A percentile compares a stretch with the other conserved stretches of the same genome.
phyloP scores from a whole-genome alignment of 2,113 vertebrate species.

The Orcinus orca region DNA sequence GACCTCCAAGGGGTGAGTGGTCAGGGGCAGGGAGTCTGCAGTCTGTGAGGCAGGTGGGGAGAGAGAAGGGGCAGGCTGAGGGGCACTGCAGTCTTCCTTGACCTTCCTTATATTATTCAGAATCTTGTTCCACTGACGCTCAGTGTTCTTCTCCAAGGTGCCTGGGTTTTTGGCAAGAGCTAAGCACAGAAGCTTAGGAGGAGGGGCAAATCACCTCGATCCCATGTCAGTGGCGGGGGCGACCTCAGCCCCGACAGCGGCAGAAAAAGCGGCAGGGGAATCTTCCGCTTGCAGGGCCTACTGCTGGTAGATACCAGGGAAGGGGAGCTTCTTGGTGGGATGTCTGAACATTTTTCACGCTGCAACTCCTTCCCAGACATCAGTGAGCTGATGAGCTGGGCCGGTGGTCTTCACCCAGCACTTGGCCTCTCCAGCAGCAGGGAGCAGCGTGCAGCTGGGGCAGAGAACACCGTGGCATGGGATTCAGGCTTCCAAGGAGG shows the following conservation, averaged over 20 bases:
- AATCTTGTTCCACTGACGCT: conserved; percentile 84
- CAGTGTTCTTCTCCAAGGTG: conserved; percentile 80
- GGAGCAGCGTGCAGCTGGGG: conserved; percentile 81
- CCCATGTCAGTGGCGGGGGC: rapidly evolving
- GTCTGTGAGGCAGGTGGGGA: not conserved
- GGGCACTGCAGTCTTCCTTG: rapidly evolving
- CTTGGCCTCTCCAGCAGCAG: conserved; percentile 85
- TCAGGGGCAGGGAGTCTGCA: not conserved
- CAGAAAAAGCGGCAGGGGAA: rapidly evolving
- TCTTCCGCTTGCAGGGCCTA: not conserved
- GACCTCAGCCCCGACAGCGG: too few relatives aligned
- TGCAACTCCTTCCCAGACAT: conserved; percentile 77
- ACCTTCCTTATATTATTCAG: conserved; percentile 82
- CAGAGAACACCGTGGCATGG: conserved; percentile 82
- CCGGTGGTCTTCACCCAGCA: conserved; percentile 68
- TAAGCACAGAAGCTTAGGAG: conserved; percentile 86
- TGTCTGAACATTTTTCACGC: conserved; percentile 9
- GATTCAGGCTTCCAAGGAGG: not conserved
- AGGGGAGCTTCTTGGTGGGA: rapidly evolving
- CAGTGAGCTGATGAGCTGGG: conserved; percentile 71
- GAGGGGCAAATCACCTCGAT: conserved; percentile 72
- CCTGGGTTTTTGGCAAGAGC: conserved; percentile 86
- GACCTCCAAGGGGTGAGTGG: not conserved
- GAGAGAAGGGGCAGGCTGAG: not conserved
- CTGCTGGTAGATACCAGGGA: too few relatives aligned